Percentiles rank a stretch among this genome's conserved stretches.
Conservation (phyloP, 1,140 invertebrate genomes). For the Homalodisca vitripennis region DNA sequence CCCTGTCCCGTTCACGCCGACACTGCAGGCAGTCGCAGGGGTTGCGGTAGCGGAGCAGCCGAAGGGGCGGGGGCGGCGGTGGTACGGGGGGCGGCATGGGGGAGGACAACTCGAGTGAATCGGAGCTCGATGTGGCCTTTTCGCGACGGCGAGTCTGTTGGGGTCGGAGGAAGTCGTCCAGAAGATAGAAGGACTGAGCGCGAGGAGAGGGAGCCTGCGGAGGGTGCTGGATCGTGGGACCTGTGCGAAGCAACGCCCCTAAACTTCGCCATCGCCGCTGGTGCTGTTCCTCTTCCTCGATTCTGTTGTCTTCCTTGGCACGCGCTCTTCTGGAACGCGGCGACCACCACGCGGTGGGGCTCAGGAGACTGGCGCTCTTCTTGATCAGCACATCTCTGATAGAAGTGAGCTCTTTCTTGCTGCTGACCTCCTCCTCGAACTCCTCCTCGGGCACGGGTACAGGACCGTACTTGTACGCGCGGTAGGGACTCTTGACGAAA, state of each 20-base stretch:
- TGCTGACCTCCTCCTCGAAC: conserved; percentile 36
- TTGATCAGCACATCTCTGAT: conserved; percentile 46
- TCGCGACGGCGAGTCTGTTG: conserved; percentile 39
- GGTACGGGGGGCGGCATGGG: conserved; percentile 38
- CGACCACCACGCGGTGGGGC: conserved; percentile 48
- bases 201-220: conserved; percentile 43
- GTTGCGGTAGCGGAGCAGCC: conserved; percentile 36
- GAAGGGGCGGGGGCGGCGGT: conserved; percentile 39
- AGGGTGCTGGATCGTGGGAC: conserved; percentile 32
- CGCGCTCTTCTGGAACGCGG: conserved; percentile 25
- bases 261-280: conserved; percentile 53
- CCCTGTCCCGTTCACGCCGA: conserved; percentile 32
- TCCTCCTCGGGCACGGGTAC: conserved; percentile 40
- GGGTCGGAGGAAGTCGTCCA: conserved; percentile 55
- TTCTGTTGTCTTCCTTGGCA: conserved; percentile 39
- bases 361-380: conserved; percentile 49
- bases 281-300: conserved; percentile 39
- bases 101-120: conserved; percentile 42
- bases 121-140: conserved; percentile 38
- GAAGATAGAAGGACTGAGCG: conserved; percentile 54
- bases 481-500: conserved; percentile 39
- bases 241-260: conserved; percentile 51
- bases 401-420: conserved; percentile 47
- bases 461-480: conserved; percentile 29
- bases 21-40: conserved; percentile 38